Percentiles rank a stretch among this genome's conserved stretches.
Evolutionary conservation across 2,888 invertebrate species (phyloP).

Genomic region (Athalia circularis): DNA sequence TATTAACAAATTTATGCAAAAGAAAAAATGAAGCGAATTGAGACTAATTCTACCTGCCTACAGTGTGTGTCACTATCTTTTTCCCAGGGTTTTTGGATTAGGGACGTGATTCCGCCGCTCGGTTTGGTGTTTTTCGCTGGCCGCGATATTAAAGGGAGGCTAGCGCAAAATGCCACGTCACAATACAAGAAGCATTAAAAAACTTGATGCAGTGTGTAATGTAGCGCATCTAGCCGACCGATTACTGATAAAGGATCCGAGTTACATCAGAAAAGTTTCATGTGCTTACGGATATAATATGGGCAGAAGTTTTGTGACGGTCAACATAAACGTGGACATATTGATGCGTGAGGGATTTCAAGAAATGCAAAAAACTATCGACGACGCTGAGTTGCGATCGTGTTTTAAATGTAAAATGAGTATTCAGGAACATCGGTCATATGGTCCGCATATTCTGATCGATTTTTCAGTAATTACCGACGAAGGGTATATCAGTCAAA

Average conservation of each 20-base stretch:
- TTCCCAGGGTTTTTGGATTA: too few relatives aligned
- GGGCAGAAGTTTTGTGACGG: neutral
- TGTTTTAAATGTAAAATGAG: slow-evolving; percentile 2
- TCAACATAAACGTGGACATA: slow-evolving; percentile 33
- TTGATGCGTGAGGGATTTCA: slow-evolving; percentile 34
- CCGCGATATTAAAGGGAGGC: too few relatives aligned
- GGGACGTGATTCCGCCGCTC: too few relatives aligned
- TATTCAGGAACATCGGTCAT: slow-evolving; percentile 4
- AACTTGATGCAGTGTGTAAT: slow-evolving; percentile 11
- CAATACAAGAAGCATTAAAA: neutral
- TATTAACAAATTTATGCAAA: too few relatives aligned
- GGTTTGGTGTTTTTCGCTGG: too few relatives aligned
- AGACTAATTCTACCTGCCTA: too few relatives aligned
- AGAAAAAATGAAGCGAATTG: too few relatives aligned
- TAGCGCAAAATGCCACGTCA: too few relatives aligned
- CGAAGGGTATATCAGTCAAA: neutral
- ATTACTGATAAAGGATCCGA: neutral
- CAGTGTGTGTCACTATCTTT: too few relatives aligned
- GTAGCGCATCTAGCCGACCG: slow-evolving; percentile 12
- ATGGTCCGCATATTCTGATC: slow-evolving; percentile 19
- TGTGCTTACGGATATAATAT: slow-evolving; percentile 2
- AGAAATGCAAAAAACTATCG: slow-evolving; percentile 41
- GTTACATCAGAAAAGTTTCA: slow-evolving; percentile 75
- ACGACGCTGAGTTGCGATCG: slow-evolving; percentile 18
- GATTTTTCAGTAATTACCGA: slow-evolving; percentile 30